These are phyloP conservation scores for Theristicus caerulescens DNA, from an alignment of 2,113 vertebrate genomes.

Conservation along the genomic window DNA sequence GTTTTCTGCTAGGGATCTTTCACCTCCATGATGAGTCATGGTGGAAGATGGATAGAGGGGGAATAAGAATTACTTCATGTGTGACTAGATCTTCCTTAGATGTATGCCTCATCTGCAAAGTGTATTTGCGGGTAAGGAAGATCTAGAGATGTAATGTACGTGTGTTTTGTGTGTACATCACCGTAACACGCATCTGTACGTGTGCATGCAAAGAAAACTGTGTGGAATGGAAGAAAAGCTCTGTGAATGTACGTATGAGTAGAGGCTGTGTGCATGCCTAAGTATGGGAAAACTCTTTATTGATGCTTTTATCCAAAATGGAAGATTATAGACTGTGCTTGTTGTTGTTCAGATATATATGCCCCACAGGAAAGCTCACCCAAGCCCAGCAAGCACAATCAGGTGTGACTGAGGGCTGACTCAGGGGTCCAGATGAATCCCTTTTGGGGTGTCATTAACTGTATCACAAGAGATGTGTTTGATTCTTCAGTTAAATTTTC, in stretches of 20 bases:
- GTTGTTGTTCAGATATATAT: not conserved
- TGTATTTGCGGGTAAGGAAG: not conserved
- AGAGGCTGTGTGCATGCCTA: not conserved
- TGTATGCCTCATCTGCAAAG: not conserved
- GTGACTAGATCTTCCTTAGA: not conserved
- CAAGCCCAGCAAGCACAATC: not conserved
- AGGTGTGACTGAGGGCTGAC: too few relatives aligned
- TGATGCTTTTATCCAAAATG: not conserved
- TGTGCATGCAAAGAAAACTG: not conserved
- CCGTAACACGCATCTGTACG: rapidly evolving
- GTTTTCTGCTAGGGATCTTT: not conserved
- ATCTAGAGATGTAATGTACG: rapidly evolving
- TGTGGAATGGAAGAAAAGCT: not conserved
- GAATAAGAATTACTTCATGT: not conserved
- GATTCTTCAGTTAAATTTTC: not conserved
- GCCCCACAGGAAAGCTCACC: not conserved
- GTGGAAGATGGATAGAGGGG: not conserved
- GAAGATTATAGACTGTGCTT: not conserved
- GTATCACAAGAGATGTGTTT: not conserved
- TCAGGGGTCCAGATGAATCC: not conserved
- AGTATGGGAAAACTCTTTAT: not conserved
- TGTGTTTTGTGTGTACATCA: rapidly evolving
- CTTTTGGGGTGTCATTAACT: not conserved
- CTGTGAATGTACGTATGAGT: not conserved
- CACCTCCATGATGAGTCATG: not conserved